phyloP scores from a whole-genome alignment of 2,797 vertebrate genomes.

The Malacoraja senta region DNA sequence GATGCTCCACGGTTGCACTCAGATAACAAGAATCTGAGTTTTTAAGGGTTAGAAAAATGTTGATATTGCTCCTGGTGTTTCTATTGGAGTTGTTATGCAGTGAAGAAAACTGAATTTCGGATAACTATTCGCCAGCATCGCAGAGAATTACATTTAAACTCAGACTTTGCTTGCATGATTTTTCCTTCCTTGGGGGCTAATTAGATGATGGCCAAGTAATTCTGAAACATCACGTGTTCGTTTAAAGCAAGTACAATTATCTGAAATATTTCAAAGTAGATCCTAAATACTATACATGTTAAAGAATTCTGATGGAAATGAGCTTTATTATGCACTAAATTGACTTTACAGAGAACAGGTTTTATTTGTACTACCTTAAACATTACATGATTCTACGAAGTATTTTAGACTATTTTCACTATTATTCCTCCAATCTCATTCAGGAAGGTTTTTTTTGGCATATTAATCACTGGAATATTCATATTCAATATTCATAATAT shows the following conservation, averaged over 20 bases:
- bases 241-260: not conserved
- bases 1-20: too few relatives aligned
- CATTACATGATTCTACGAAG: slow-evolving; percentile 23
- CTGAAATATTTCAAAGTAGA: not conserved
- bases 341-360: slow-evolving; percentile 23
- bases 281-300: not conserved
- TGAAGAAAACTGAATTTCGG: not conserved
- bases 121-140: not conserved
- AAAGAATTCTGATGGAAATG: not conserved
- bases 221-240: not conserved
- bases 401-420: slow-evolving; percentile 4
- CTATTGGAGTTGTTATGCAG: too few relatives aligned
- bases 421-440: slow-evolving; percentile 5
- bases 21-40: too few relatives aligned
- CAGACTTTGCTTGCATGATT: not conserved
- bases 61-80: too few relatives aligned
- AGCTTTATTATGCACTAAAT: slow-evolving; percentile 5
- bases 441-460: not conserved
- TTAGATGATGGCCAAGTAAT: not conserved
- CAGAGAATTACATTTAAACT: not conserved
- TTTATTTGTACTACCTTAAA: slow-evolving; percentile 11
- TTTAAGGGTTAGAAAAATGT: too few relatives aligned
- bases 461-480: not conserved
- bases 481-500: slow-evolving; percentile 3
- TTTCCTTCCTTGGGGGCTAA: not conserved